Base-by-base conservation (phyloP, 2,888 invertebrate genomes). In the Dorcus parallelipipedus region DNA sequence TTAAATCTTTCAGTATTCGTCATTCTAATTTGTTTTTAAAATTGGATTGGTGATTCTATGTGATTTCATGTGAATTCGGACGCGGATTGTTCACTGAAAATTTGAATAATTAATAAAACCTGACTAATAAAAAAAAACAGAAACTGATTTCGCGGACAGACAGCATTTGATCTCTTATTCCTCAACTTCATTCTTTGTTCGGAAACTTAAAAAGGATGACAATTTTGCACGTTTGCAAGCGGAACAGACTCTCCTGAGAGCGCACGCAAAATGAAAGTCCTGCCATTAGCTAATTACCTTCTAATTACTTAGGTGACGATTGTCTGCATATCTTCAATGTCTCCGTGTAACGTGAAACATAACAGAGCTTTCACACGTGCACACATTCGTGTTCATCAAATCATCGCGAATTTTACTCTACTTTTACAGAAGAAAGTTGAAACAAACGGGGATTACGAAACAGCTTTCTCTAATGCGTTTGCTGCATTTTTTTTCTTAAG, bases 211-310 rank as follows among this genome's bases (percentile, higher is more conserved):
- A 33, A 33, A 33, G 26, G 17, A 42, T 42, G 42, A 10, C 14
- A 42, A 17, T 14, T 14, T 14, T 42, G 42, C 42, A 6, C 10
- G 42, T 23, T 23, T 23, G 26, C 49, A 33, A 49, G 49, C 23
- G 33, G 23, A 38, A 38, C 33, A 9, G 23, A 20, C 45, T 45
- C 45, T 23, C 38, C 10, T 49, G 49, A 9, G 49, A 49, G 49
- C 6, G 7, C 26, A 14, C 33, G 38, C 38, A 20, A 33, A 49
- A 49, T 33, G 49, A 41, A 51, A 52, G 53, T 41, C 51, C 51
- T 55, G 45, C 59, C 59, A 59, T 59, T 59, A 59, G 59, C 59
- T 39, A 59, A 59, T 59, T 59, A 59, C 59, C 59, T 49, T 49
- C 59, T 59, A 59, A 59, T 59, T 59, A 59, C 59, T 59, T 47